Base-by-base conservation (phyloP, 2,113 vertebrate genomes). In the Saccopteryx bilineata region DNA sequence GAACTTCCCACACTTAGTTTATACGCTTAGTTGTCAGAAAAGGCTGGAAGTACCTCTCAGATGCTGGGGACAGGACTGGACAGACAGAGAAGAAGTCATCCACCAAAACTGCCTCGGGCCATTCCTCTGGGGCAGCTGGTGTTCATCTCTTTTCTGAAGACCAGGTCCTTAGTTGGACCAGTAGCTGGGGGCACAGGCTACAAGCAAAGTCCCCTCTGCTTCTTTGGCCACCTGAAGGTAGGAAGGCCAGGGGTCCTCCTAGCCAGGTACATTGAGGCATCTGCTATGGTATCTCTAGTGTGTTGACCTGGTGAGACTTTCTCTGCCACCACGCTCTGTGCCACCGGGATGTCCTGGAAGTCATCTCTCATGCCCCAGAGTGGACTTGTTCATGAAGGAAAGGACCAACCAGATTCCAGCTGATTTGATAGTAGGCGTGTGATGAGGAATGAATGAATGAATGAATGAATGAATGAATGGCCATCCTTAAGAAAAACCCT, bases 251-350 rank as follows among this genome's bases (percentile, higher is more conserved):
- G 9, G 9, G 2, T 5, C 65, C 23, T 61, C 17, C 52, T 31
- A 11, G 33, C 26, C 52, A 48, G 63, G 31, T 61, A 10, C 11
- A 0, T 1, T 11, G 7, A 26, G 23, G 21, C 3, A 0, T 28
- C 10, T 5, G 7, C 5, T 0, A 28, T 5, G 14, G 13, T 1
- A 4, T n/a, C 17, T 56, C 71, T 23, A n/a, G 12, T 17, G 31
- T 8, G 13, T 21, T 0, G 24, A 74, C 33, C 65, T 9, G 13
- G 78, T 9, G 46, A 84, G 56, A 9, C 9, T 26, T 68, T 52
- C 72, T 92, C 65, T 19, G 23, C 21, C 58, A 69, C 24, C 23
- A 33, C 46, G 56, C 86, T 52, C 63, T 11, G n/a, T 24, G 24
- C n/a, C 17, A 9, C 46, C 58, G 48, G n/a, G 19, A 18, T 1